Percentiles rank a stretch among this genome's conserved stretches.
Conservation (phyloP, 2,113 vertebrate species). For the Etheostoma spectabile region DNA sequence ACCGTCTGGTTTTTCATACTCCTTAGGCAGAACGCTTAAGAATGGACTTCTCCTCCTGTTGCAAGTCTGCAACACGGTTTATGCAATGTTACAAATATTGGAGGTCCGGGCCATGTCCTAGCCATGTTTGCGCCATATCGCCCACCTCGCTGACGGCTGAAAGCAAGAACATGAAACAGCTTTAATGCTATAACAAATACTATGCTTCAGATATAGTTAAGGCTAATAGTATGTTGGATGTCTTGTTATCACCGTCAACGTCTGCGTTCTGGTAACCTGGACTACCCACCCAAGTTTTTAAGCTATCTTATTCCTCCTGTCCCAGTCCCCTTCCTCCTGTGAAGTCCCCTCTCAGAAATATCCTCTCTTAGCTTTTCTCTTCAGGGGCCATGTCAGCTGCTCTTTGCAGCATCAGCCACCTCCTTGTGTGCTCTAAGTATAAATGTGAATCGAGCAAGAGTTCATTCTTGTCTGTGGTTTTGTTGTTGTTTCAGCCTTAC, state of each 20-base stretch:
- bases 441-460: slow-evolving; percentile 5
- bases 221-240: not conserved
- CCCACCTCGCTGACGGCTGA: too few species aligned
- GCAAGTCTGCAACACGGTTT: too few species aligned
- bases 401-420: slow-evolving; percentile 20
- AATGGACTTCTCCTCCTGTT: too few species aligned
- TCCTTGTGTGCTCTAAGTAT: slow-evolving; percentile 27
- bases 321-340: not conserved
- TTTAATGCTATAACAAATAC: not conserved
- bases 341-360: not conserved
- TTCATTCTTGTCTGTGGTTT: slow-evolving; percentile 15
- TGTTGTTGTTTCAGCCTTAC: slow-evolving; percentile 79
- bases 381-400: not conserved
- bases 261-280: not conserved
- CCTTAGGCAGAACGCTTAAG: too few species aligned
- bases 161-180: too few species aligned
- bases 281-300: not conserved
- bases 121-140: too few species aligned
- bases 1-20: too few species aligned
- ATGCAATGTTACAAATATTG: too few species aligned
- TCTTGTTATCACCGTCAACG: not conserved
- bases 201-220: not conserved
- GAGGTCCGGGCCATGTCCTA: too few species aligned
- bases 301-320: not conserved
- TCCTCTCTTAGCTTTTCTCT: not conserved